phyloP scores from a whole-genome alignment of 2,888 invertebrate species.

The Axea sp. region DNA sequence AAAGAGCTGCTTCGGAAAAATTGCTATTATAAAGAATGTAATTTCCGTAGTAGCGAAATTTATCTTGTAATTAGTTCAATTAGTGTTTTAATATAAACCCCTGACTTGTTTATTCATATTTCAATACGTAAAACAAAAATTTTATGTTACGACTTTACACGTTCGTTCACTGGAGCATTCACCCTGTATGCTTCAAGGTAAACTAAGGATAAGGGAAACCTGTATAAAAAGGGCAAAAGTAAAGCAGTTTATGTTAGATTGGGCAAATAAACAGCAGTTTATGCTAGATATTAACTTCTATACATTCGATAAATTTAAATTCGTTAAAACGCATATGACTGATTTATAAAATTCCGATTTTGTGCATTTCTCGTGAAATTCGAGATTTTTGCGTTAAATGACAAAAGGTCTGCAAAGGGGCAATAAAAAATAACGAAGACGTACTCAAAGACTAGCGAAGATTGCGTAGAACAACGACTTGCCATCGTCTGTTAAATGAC shows the following conservation, averaged over 20 bases:
- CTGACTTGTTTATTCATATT: constrained; percentile 36
- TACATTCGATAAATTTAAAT: not conserved
- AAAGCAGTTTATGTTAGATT: too few species aligned
- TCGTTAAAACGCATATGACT: too few species aligned
- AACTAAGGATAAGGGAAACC: constrained; percentile 45
- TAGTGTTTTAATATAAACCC: constrained; percentile 19
- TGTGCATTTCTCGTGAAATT: constrained; percentile 10
- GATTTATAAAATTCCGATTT: constrained; percentile 1
- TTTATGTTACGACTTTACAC: constrained; percentile 46
- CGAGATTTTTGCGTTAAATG: constrained; percentile 21
- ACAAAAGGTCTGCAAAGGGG: constrained; percentile 55
- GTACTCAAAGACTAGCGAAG: constrained; percentile 39
- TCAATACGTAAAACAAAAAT: constrained; percentile 35
- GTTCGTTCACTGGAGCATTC: constrained; percentile 48
- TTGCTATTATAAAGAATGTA: too few species aligned
- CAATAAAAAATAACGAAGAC: constrained; percentile 72
- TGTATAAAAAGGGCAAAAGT: constrained; percentile 32
- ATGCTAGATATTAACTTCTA: constrained; percentile 9
- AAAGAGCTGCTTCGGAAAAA: too few species aligned
- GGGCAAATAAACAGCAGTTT: constrained; percentile 1
- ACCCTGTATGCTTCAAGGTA: constrained; percentile 48
- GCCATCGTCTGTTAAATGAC: constrained; percentile 69
- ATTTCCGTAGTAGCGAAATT: constrained; percentile 18
- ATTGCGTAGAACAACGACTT: constrained; percentile 25
- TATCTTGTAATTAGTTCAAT: constrained; percentile 46